Evolutionary conservation across 2,797 vertebrate genomes (phyloP).

Genomic region (Geotrypetes seraphini): DNA sequence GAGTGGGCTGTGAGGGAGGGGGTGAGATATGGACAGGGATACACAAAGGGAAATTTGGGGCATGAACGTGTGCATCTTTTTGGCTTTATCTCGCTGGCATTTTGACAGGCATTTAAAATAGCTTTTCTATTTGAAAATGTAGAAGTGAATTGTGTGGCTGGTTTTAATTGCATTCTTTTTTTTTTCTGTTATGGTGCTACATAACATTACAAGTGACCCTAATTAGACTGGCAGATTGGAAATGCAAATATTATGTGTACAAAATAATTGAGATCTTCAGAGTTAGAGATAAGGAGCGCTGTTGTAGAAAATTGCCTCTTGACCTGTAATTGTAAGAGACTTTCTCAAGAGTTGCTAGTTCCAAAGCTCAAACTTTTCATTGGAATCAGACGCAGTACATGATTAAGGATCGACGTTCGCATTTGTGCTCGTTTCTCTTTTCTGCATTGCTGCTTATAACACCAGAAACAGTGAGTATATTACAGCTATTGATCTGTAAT

Average conservation of each 20-base stretch:
- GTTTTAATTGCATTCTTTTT: too few relatives aligned
- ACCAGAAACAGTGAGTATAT: constrained; percentile 6
- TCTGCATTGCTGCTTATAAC: neutral
- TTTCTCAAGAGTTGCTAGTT: neutral
- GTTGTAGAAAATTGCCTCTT: neutral
- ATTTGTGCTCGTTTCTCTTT: neutral
- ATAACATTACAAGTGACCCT: too few relatives aligned
- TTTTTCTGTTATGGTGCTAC: too few relatives aligned
- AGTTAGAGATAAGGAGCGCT: neutral
- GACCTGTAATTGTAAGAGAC: constrained; percentile 1
- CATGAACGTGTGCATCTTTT: too few relatives aligned
- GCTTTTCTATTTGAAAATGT: too few relatives aligned
- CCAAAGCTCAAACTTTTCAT: neutral
- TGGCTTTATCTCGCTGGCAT: too few relatives aligned
- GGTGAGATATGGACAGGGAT: too few relatives aligned
- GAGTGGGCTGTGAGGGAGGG: too few relatives aligned
- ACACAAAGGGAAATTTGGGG: too few relatives aligned
- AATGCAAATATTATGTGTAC: neutral
- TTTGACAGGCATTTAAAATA: too few relatives aligned
- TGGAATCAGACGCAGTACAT: neutral
- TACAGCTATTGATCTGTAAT: constrained; percentile 12
- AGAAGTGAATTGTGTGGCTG: too few relatives aligned
- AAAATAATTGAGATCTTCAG: neutral
- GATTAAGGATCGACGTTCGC: constrained; percentile 7
- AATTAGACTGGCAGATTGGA: too few relatives aligned